Evolutionary conservation across 53 echinoderm and acorn worm species (phyloP), one percentile per base, ranked within the genome.

Genomic region (Stichopus horrens): DNA sequence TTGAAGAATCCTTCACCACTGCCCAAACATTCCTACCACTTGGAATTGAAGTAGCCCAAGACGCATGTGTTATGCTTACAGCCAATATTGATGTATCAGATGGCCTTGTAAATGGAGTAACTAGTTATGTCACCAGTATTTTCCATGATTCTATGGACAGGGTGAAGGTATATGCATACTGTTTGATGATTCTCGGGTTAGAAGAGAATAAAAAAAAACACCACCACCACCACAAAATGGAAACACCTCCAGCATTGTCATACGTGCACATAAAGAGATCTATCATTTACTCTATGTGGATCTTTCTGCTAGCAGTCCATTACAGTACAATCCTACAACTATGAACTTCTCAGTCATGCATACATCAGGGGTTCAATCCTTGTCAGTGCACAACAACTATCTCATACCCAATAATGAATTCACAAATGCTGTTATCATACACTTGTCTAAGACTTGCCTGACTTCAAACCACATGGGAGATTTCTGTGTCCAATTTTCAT

Each of bases 41-140:
- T 7, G 60, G 59, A 59, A 21, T 83, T 21, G 90, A 88, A 88
- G 53, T 93, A 80, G 90, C 88, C 5, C 18, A 13, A 83, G 83
- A 11, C 16, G 83, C 83, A 5, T 9, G 83, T 58, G 83, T 83
- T 21, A 83, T 83, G 83, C 21, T 83, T 9, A 59, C 83, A 21
- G 55, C 63, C 8, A 59, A 83, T 59, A 54, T 58, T 58, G 83
- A 83, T 83, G 83, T 83, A 7, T 54, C 85, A 52, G 90, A 90
- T 90, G 90, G 90, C 13, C 76, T 90, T 54, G 73, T 53, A 9
- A 85, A 90, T 90, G 90, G 84, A 21, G 90, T 90, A 56, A 58
- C 22, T 63, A 67, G 85, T 22, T 52, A 76, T 55, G 23, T 68
- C 23, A 66, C n/a, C 9, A 23, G 21, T 16, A 83, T 90, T 74